Conservation (phyloP, 2,888 invertebrate species). For the Thecocarcelia acutangulata region DNA sequence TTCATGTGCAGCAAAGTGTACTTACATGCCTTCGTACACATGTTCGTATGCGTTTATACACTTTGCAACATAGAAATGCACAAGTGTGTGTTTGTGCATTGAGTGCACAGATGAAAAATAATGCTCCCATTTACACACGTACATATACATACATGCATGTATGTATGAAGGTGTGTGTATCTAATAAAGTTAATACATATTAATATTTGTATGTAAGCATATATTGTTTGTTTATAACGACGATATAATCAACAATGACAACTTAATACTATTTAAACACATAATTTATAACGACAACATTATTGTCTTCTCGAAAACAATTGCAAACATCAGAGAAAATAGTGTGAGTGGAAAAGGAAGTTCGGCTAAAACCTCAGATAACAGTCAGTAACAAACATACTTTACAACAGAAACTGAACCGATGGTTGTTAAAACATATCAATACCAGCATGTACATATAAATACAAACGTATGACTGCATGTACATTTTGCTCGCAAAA, state of each 20-base stretch:
- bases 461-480: neutral
- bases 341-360: conserved; percentile 49
- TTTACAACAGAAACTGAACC: conserved; percentile 8
- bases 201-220: neutral
- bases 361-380: conserved; percentile 57
- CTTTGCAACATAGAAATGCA: neutral
- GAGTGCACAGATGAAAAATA: neutral
- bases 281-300: conserved; percentile 67
- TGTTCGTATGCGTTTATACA: neutral
- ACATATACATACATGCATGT: neutral
- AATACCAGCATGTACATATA: neutral
- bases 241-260: conserved; percentile 66
- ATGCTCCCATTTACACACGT: neutral
- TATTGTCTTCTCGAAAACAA: conserved; percentile 57
- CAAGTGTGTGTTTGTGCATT: neutral
- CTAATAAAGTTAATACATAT: neutral
- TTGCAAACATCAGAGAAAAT: conserved; percentile 28
- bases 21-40: neutral
- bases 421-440: too few species aligned
- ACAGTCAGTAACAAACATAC: conserved; percentile 34
- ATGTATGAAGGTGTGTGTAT: neutral
- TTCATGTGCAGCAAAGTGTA: neutral
- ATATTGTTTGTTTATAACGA: conserved; percentile 32
- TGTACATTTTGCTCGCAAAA: neutral
- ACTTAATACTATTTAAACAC: conserved; percentile 68